These are phyloP conservation scores for Bergia sp. DNA, from an alignment of 92 coral and sea anemone species.

Conservation along the genomic window DNA sequence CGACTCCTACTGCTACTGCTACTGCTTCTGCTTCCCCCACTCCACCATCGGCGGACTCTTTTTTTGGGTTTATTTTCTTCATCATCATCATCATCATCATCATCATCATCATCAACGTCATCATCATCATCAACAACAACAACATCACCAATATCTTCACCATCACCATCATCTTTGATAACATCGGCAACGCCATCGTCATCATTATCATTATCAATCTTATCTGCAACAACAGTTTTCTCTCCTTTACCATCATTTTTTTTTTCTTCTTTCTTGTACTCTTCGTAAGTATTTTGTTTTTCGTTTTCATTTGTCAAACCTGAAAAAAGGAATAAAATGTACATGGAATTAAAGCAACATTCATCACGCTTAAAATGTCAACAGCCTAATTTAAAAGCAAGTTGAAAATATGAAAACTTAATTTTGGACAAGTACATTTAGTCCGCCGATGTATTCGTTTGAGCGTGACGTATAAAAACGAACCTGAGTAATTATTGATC, in stretches of 20 bases:
- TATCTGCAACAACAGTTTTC: neutral
- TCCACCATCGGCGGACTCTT: conserved; percentile 43
- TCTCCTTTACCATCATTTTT: too few species aligned
- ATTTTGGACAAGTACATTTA: too few species aligned
- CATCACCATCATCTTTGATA: neutral
- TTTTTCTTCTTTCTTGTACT: neutral
- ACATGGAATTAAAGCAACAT: too few species aligned
- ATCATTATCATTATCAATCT: neutral
- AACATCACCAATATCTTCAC: neutral
- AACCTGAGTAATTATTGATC: too few species aligned
- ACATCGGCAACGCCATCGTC: neutral
- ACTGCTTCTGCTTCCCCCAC: conserved; percentile 21
- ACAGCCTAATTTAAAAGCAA: too few species aligned
- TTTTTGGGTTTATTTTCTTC: conserved; percentile 37
- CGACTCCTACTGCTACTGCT: neutral
- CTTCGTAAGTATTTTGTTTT: neutral
- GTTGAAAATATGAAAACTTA: too few species aligned
- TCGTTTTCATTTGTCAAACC: neutral
- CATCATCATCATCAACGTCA: neutral
- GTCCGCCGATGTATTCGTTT: too few species aligned
- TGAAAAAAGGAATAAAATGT: neutral
- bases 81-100: neutral
- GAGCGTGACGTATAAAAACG: too few species aligned
- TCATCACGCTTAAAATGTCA: too few species aligned
- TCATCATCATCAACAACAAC: neutral